Conservation (phyloP, 2,113 vertebrate species). For the Cinclus cinclus region DNA sequence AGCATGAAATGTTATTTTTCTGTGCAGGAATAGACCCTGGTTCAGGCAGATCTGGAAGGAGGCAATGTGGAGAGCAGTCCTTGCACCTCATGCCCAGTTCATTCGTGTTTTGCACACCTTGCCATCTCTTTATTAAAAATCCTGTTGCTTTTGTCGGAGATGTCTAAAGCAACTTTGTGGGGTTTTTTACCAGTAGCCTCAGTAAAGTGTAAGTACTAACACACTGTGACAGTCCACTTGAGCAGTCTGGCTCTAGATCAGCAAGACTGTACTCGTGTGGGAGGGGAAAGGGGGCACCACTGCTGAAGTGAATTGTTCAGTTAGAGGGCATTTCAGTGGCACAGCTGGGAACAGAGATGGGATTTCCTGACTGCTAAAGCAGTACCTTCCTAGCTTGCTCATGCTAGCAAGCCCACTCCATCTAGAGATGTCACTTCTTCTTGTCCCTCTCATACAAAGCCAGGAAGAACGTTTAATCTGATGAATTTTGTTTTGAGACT, state of each 20-base stretch:
- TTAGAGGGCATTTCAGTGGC: not conserved
- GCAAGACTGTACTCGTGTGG: no score
- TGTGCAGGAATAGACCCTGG: not conserved
- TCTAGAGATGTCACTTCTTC: not conserved
- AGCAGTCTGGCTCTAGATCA: not conserved
- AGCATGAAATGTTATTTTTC: not conserved
- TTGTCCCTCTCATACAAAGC: not conserved
- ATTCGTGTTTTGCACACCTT: not conserved
- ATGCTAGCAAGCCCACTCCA: not conserved
- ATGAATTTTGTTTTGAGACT: not conserved
- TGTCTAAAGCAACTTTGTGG: fast-evolving
- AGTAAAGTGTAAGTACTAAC: not conserved
- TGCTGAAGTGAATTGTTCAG: not conserved
- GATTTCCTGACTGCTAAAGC: not conserved
- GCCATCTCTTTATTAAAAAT: not conserved
- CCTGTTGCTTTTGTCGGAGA: not conserved
- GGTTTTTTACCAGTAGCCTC: not conserved
- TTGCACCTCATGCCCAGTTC: not conserved
- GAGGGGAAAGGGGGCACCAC: not conserved
- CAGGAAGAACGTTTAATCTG: not conserved
- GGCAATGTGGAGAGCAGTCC: not conserved
- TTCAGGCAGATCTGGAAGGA: not conserved
- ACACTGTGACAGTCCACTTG: not conserved
- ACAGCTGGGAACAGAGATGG: not conserved
- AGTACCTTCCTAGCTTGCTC: not conserved